Conservation (phyloP, 2,888 invertebrate genomes). For the Brenthis ino region DNA sequence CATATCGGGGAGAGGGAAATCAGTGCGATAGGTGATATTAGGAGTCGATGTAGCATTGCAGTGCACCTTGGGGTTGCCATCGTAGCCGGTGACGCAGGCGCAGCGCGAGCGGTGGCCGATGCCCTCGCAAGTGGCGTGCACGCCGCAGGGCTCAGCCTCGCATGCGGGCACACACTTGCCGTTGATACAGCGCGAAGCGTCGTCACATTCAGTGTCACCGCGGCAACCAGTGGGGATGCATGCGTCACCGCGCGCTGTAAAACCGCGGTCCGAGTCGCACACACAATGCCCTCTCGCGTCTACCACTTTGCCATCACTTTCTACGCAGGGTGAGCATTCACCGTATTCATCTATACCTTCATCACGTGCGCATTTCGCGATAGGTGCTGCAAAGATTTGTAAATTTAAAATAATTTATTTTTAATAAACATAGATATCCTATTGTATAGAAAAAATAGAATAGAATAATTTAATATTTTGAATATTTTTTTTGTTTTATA, state of each 20-base stretch:
- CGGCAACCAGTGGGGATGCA: conserved; percentile 90
- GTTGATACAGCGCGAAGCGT: conserved; percentile 89
- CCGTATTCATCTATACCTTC: conserved; percentile 89
- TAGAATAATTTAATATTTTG: neutral
- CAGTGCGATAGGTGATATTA: conserved; percentile 83
- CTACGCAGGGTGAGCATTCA: conserved; percentile 88
- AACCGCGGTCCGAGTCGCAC: conserved; percentile 90
- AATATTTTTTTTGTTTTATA: too few species aligned
- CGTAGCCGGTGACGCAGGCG: conserved; percentile 88
- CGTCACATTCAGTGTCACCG: conserved; percentile 88
- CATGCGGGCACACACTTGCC: conserved; percentile 92
- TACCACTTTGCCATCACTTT: conserved; percentile 87
- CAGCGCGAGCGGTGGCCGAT: conserved; percentile 89
- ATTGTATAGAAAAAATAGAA: neutral
- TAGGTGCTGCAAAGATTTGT: conserved; percentile 59
- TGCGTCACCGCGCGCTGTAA: conserved; percentile 88
- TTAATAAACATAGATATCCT: neutral
- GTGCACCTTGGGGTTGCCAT: conserved; percentile 88
- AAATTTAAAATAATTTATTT: neutral
- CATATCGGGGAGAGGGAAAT: conserved; percentile 93
- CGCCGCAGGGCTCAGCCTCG: conserved; percentile 86
- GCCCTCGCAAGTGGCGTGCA: conserved; percentile 89
- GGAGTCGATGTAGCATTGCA: conserved; percentile 82
- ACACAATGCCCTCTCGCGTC: conserved; percentile 91
- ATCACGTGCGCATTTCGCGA: conserved; percentile 88